Evolutionary conservation across 2,888 invertebrate genomes (phyloP), one percentile per base, ranked within the genome.

Genomic region (Apantesis nais): DNA sequence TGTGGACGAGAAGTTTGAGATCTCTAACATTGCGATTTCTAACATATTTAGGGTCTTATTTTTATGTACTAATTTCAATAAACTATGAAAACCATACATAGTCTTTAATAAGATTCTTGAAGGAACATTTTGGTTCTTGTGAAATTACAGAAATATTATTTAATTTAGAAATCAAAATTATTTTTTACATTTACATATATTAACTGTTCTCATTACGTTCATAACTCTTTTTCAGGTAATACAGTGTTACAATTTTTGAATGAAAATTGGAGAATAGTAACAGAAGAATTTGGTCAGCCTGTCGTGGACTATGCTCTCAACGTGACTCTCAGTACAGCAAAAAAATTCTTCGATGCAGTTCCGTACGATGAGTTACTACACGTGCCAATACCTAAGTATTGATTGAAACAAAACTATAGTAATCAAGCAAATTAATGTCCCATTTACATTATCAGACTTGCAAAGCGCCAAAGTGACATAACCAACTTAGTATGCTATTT

Each of bases 251-350:
- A 91, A 75, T 94, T 94, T 81, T 80, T 95, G 22, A 95, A 95
- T 72, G 94, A 95, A 83, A 95, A 95, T 84, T 95, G 95, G 95
- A 85, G 94, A 66, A 88, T 92, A 52, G 94, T 95, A 37, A 93
- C 94, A 0, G 94, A 95, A 80, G 95, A 95, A 76, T 95, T 95
- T 55, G 95, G 95, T 0, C 90, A 94, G 72, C 95, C 95, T 0
- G 94, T 94, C 0, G 94, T 95, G 5, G 94, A 95, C 76, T 94
- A 89, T 73, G 95, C 94, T 0, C 86, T 94, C 80, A 94, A 95
- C 69, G 93, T 92, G 0, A 94, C 94, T 0, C 90, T 95, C 3
- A 88, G 83, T 44, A 95, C 94, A 0, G 93, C 94, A 0, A 93
- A 86, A 73, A 93, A 93, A 75, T 95, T 95, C 87, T 95, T 94